A percentile compares a stretch with the other conserved stretches of the same genome.
These are phyloP conservation scores for Leucosticte australis DNA, from an alignment of 2,113 vertebrate genomes.

Conservation along the genomic window DNA sequence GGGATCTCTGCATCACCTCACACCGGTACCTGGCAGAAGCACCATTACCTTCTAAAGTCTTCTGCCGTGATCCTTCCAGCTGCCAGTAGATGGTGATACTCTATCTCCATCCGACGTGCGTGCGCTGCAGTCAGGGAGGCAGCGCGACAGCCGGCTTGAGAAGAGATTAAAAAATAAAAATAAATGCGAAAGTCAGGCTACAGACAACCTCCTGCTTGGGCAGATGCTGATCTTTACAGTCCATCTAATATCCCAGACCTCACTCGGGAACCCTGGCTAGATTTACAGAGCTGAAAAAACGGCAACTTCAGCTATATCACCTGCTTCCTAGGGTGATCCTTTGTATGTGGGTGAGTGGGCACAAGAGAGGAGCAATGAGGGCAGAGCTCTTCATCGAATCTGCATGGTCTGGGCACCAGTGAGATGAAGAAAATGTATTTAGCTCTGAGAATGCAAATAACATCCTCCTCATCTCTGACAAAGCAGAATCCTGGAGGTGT, in stretches of 20 bases:
- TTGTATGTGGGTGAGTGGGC: background rate
- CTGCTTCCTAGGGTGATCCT: background rate
- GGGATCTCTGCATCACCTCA: background rate
- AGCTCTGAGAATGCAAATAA: background rate
- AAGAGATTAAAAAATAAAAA: background rate
- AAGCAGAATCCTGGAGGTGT: background rate
- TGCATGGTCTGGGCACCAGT: background rate
- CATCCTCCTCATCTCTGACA: background rate
- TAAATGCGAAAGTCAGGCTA: background rate
- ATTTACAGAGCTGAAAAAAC: background rate
- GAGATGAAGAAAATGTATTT: background rate
- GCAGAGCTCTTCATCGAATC: background rate
- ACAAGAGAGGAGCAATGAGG: background rate
- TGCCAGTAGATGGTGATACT: conserved; percentile 39
- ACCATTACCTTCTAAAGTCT: background rate
- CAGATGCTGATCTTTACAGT: background rate
- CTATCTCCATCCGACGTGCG: background rate
- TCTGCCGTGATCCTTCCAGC: background rate
- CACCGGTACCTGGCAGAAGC: background rate
- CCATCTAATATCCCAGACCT: background rate
- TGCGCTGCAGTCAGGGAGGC: background rate
- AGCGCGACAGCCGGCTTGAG: background rate
- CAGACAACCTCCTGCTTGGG: background rate
- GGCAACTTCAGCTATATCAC: background rate
- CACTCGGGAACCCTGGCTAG: background rate